Conservation (phyloP, 37 sponge, comb jelly and placozoan genomes). For the Dysidea cf. avara region DNA sequence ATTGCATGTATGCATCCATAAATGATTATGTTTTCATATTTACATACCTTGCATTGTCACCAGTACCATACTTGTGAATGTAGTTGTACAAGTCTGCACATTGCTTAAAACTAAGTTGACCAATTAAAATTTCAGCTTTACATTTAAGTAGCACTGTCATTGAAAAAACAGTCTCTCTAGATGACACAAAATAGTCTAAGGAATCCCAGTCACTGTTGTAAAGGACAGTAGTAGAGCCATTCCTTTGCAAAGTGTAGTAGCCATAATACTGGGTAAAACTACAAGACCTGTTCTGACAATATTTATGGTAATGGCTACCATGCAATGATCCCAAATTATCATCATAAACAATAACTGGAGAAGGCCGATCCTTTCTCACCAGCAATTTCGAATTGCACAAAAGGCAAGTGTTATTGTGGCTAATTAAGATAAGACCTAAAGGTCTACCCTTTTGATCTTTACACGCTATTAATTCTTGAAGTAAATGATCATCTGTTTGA, state of each 20-base stretch:
- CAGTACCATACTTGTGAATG: not conserved
- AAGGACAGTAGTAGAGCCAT: not conserved
- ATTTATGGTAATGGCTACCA: conserved; percentile 41
- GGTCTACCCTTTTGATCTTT: not conserved
- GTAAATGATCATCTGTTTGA: conserved; percentile 1
- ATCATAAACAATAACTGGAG: conserved; percentile 28
- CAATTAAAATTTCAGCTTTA: conserved; percentile 37
- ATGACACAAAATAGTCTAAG: conserved; percentile 19
- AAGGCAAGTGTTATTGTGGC: not conserved
- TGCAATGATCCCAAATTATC: conserved; percentile 21
- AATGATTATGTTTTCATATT: too few relatives aligned
- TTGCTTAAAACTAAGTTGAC: conserved; percentile 46
- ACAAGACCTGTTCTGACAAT: conserved; percentile 10
- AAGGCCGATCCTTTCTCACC: conserved; percentile 22
- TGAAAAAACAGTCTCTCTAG: conserved; percentile 21
- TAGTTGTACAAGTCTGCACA: conserved; percentile 32
- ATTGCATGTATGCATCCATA: too few relatives aligned
- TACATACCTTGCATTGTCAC: too few relatives aligned
- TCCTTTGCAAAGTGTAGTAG: conserved; percentile 12
- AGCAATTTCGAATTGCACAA: conserved; percentile 3
- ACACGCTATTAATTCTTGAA: not conserved
- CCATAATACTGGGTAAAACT: conserved; percentile 30
- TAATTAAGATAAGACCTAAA: conserved; percentile 14
- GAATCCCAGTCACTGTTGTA: conserved; percentile 30
- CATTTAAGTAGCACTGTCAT: conserved; percentile 9